These are phyloP conservation scores for Dreissena polymorpha DNA, from an alignment of 1,140 invertebrate species.

Conservation along the genomic window DNA sequence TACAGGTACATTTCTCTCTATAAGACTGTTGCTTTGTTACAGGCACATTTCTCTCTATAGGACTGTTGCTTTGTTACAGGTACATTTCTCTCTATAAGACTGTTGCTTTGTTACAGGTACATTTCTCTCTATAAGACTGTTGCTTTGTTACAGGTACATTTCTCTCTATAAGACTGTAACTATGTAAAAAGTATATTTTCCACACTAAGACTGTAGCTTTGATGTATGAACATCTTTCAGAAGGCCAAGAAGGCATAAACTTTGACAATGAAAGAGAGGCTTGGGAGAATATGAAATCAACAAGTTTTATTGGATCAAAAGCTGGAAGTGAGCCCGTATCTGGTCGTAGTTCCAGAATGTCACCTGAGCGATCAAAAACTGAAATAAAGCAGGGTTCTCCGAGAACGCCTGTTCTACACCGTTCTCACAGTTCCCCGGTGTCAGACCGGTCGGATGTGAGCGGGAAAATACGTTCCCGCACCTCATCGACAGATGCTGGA, in stretches of 20 bases:
- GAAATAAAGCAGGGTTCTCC: constrained; percentile 23
- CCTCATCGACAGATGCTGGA: constrained; percentile 13
- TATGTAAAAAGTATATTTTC: no score
- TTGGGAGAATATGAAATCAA: constrained; percentile 43
- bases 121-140: no score
- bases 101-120: no score
- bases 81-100: no score
- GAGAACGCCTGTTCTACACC: constrained; percentile 23
- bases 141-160: no score
- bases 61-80: no score
- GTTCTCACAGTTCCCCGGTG: constrained; percentile 42
- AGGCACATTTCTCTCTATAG: no score
- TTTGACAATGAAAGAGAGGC: constrained; percentile 37
- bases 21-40: no score
- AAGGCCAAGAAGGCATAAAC: constrained; percentile 11
- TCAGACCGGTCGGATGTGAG: constrained; percentile 42
- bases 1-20: no score
- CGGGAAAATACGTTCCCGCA: constrained; percentile 20
- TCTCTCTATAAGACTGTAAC: no score
- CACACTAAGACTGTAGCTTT: no score
- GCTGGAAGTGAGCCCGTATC: neutral
- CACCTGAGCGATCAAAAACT: constrained; percentile 44
- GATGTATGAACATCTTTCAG: neutral
- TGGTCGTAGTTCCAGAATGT: neutral
- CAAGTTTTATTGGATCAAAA: constrained; percentile 27